Conservation (phyloP, 2,797 vertebrate genomes). For the Arnoldichthys spilopterus region DNA sequence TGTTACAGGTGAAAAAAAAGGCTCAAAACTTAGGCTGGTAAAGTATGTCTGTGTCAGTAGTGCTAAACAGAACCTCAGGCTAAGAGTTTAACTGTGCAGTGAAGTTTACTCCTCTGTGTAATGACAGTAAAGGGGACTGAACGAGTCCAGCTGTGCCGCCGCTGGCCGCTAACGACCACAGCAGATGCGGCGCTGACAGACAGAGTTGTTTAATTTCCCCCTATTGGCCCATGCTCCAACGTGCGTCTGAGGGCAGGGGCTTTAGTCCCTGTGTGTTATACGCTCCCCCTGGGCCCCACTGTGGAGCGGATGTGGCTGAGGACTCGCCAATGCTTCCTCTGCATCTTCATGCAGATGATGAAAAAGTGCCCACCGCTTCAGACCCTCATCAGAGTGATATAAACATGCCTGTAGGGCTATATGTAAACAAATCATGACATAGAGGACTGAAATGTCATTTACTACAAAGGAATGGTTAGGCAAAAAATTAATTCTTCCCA, state of each 20-base stretch:
- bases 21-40: too few relatives aligned
- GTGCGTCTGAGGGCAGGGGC: background rate
- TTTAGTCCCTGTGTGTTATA: background rate
- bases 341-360: too few relatives aligned
- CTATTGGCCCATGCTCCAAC: constrained; percentile 8
- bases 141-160: background rate
- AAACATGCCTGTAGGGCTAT: background rate
- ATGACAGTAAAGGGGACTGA: background rate
- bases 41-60: too few relatives aligned
- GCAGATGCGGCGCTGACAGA: constrained; percentile 50
- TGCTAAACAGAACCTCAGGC: background rate
- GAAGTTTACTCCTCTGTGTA: background rate
- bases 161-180: constrained; percentile 45
- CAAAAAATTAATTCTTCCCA: too few relatives aligned
- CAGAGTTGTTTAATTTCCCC: constrained; percentile 57
- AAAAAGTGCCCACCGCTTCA: background rate
- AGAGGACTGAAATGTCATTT: background rate
- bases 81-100: background rate
- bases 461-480: background rate
- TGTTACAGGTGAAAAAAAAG: too few relatives aligned
- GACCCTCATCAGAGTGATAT: background rate
- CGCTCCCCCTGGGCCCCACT: background rate
- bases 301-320: background rate
- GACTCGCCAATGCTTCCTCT: background rate
- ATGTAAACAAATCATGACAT: background rate